Percentiles rank a stretch among this genome's conserved stretches.
These are phyloP conservation scores for Siniperca knerii DNA, from an alignment of 2,113 vertebrate genomes.

Conservation along the genomic window DNA sequence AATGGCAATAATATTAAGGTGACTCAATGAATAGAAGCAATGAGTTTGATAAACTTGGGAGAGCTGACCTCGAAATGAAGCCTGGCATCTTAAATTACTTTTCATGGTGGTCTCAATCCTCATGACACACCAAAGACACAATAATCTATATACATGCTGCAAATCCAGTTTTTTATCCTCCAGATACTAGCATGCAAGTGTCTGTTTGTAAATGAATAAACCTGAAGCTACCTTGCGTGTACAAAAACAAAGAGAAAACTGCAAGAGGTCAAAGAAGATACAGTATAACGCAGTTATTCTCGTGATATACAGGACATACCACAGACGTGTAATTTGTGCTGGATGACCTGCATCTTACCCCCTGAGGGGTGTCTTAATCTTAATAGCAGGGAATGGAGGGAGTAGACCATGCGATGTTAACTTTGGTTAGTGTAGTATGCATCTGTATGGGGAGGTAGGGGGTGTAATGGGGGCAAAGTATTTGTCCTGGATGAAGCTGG, in stretches of 20 bases:
- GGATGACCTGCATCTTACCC: slow-evolving; percentile 69
- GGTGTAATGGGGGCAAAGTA: slow-evolving; percentile 24
- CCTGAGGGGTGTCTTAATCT: slow-evolving; percentile 73
- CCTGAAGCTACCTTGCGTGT: not conserved
- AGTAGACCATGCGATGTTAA: slow-evolving; percentile 62
- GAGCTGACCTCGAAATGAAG: slow-evolving; percentile 53
- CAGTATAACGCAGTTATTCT: slow-evolving; percentile 38
- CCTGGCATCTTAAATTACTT: slow-evolving; percentile 47
- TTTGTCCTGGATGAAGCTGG: slow-evolving; percentile 56
- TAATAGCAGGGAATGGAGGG: slow-evolving; percentile 72
- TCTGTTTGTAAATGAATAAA: slow-evolving; percentile 15
- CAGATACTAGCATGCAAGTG: not conserved
- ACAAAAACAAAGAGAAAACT: not conserved
- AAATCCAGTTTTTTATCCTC: slow-evolving; percentile 33
- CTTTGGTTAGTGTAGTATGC: slow-evolving; percentile 74
- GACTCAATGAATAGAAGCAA: slow-evolving; percentile 63
- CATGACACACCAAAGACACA: slow-evolving; percentile 30
- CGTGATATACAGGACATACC: slow-evolving; percentile 67
- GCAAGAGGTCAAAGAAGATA: not conserved
- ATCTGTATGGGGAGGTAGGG: slow-evolving; percentile 40
- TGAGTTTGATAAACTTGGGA: slow-evolving; percentile 64
- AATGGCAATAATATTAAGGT: slow-evolving; percentile 73
- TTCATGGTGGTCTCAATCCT: slow-evolving; percentile 69
- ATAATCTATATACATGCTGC: slow-evolving; percentile 36
- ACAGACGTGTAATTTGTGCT: slow-evolving; percentile 70